phyloP scores from a whole-genome alignment of 2,888 invertebrate species.

The Drosophila demipolita region DNA sequence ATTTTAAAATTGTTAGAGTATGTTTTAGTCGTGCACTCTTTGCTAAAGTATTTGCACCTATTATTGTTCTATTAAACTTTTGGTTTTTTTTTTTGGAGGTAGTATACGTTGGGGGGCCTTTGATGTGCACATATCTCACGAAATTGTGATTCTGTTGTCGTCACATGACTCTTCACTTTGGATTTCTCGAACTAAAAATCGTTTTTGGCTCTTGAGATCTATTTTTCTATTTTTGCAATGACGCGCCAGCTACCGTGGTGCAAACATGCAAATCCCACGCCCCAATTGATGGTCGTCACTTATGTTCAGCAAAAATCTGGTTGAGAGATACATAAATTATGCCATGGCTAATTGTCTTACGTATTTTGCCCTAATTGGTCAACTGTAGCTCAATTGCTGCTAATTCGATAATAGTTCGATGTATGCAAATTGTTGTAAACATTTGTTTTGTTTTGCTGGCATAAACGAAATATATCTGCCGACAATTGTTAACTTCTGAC shows the following conservation, averaged over 20 bases:
- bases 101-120: constrained; percentile 49
- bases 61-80: not conserved
- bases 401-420: constrained; percentile 53
- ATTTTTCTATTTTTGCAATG: constrained; percentile 56
- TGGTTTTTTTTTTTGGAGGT: constrained; percentile 38
- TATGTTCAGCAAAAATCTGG: constrained; percentile 42
- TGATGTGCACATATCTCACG: constrained; percentile 66
- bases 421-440: constrained; percentile 44
- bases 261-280: constrained; percentile 59
- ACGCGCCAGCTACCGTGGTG: constrained; percentile 68
- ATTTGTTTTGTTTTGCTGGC: constrained; percentile 18
- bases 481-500: constrained; percentile 50
- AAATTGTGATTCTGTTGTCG: constrained; percentile 62
- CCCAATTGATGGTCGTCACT: constrained; percentile 51
- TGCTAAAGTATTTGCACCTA: not conserved
- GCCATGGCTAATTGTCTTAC: constrained; percentile 62
- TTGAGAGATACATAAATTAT: constrained; percentile 63
- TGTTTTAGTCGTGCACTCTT: not conserved
- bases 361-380: constrained; percentile 49
- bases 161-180: constrained; percentile 64
- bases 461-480: constrained; percentile 11
- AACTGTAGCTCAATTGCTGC: constrained; percentile 48
- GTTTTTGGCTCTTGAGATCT: constrained; percentile 28
- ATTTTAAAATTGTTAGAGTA: not conserved
- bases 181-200: constrained; percentile 33